Percentiles rank a stretch among this genome's conserved stretches.
Conservation (phyloP, 2,113 vertebrate genomes). For the Phodopus roborovskii region DNA sequence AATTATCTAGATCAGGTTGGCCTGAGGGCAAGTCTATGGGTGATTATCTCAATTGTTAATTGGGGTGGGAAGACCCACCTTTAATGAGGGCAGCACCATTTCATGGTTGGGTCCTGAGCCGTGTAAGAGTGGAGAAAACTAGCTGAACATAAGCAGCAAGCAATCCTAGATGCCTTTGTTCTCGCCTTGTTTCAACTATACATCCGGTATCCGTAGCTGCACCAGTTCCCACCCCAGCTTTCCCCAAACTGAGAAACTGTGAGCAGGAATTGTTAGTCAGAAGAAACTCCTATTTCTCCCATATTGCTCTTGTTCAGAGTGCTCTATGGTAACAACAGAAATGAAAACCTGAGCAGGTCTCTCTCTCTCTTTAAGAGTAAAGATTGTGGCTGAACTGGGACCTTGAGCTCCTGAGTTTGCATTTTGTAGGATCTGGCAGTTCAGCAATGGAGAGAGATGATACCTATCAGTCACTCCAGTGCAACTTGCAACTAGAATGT, state of each 20-base stretch:
- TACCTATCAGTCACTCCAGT: not conserved
- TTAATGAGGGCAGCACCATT: not conserved
- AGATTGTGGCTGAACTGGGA: no score
- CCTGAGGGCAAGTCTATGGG: not conserved
- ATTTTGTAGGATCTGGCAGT: not conserved
- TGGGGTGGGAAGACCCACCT: not conserved
- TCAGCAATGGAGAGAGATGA: no score
- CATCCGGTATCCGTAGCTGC: not conserved
- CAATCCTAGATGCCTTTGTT: no score
- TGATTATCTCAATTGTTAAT: not conserved
- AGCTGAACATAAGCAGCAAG: no score
- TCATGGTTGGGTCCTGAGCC: not conserved
- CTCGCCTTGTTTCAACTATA: not conserved
- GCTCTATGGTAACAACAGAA: not conserved
- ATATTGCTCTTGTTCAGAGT: not conserved
- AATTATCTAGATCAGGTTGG: not conserved
- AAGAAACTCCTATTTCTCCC: no score
- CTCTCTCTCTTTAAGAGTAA: not conserved
- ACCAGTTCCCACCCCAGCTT: not conserved
- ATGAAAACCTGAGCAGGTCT: not conserved
- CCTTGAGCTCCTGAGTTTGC: fast-evolving
- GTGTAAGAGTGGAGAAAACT: not conserved
- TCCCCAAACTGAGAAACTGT: not conserved
- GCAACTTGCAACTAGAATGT: not conserved
- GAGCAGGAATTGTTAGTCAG: not conserved